Evolutionary conservation across 1,140 invertebrate species (phyloP), one percentile per base, ranked within the genome.

Genomic region (Lepidurus packardi): DNA sequence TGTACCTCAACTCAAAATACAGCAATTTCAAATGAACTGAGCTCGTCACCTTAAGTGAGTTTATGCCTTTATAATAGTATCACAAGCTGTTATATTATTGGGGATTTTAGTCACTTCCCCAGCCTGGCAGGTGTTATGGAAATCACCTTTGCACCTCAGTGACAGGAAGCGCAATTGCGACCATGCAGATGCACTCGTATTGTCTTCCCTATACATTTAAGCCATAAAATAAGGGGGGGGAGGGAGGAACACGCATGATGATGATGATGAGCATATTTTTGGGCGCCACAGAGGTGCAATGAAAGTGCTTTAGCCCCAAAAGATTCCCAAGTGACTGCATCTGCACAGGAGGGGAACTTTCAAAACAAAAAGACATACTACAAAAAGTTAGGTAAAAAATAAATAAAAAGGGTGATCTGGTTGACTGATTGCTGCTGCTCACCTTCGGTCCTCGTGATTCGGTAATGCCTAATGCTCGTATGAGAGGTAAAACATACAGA

Each of bases 101-200:
- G 34, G 53, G 53, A 13, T n/a, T 65, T 21, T 7, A 21, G 7
- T 65, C 4, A 21, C 1, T 65, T 65, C 53, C 8, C 53, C 53
- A 65, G 53, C 21, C 53, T 13, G 53, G 53, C 53, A 65, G 53
- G 53, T 65, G 53, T 65, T 65, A 13, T 65, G 53, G 53, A 65
- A 65, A 65, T 65, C 53, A 65, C 53, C 53, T 65, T 21, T 65
- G 53, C 53, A 65, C 53, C 53, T 65, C 53, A 16, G 53, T 65
- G 53, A 21, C 53, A 65, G 53, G 53, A 65, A 65, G 53, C 53
- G 53, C 53, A 65, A 65, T 65, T 13, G 53, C 16, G 53, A 7
- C 53, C 53, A 8, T 65, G 53, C 53, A 65, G 53, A 65, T 65
- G 53, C 53, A 65, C 53, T 65, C 53, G 13, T 21, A 65, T 65